Conservation (phyloP, 2,113 vertebrate species). For the Leptodactylus fuscus region DNA sequence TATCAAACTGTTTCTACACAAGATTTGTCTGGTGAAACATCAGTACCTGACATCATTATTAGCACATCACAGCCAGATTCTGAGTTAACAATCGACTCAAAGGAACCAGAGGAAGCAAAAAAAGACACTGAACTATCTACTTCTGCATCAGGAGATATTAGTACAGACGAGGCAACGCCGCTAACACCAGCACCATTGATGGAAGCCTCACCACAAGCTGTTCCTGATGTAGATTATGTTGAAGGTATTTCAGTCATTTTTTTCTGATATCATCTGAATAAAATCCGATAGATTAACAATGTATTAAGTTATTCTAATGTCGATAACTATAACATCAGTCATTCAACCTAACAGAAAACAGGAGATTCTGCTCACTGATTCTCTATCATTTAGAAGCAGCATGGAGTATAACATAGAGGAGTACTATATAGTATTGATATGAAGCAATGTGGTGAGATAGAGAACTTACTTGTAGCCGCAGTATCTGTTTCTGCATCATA, state of each 20-base stretch:
- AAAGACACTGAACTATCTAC: constrained; percentile 66
- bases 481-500: too few species aligned
- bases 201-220: constrained; percentile 63
- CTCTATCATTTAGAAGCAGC: too few species aligned
- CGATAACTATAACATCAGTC: too few species aligned
- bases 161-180: constrained; percentile 55
- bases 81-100: constrained; percentile 63
- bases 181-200: constrained; percentile 61
- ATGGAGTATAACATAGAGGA: too few species aligned
- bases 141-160: constrained; percentile 61
- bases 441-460: too few species aligned
- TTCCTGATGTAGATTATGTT: constrained; percentile 63
- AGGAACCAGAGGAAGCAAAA: constrained; percentile 66
- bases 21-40: constrained; percentile 68
- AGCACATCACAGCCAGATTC: constrained; percentile 68
- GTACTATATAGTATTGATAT: too few species aligned
- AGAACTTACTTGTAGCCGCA: too few species aligned
- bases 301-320: too few species aligned
- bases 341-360: too few species aligned
- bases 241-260: constrained; percentile 69
- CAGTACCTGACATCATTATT: constrained; percentile 59
- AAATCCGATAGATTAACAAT: neutral
- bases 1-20: rapidly evolving
- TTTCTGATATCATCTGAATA: neutral
- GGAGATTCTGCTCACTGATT: too few species aligned